These are phyloP conservation scores for Sebastes cheni DNA, from an alignment of 2,797 vertebrate genomes.

Conservation along the genomic window DNA sequence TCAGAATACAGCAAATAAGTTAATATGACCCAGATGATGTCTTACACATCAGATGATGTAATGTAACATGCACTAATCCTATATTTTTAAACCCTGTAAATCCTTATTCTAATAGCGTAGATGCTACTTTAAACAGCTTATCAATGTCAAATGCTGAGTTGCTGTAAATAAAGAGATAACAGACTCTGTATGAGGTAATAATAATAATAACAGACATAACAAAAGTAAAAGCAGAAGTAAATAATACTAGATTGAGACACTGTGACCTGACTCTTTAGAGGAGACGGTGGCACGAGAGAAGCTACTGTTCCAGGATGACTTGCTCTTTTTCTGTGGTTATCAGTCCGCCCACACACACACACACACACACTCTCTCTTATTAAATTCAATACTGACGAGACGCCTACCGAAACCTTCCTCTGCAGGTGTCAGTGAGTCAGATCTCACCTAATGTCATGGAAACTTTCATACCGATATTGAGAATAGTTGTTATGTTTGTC, in stretches of 20 bases:
- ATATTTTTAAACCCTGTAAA: not conserved
- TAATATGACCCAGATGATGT: not conserved
- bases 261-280: not conserved
- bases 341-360: not conserved
- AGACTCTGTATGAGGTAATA: not conserved
- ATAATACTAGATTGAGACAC: not conserved
- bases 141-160: not conserved
- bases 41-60: not conserved
- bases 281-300: not conserved
- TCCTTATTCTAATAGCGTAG: not conserved
- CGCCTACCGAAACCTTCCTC: not conserved
- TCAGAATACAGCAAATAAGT: not conserved
- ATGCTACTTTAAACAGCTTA: not conserved
- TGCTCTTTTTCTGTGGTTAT: conserved; percentile 37
- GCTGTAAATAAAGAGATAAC: not conserved
- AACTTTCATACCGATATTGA: not conserved
- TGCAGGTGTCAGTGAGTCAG: not conserved
- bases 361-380: not conserved
- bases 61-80: not conserved
- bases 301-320: conserved; percentile 41
- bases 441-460: not conserved
- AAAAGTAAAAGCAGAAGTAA: not conserved
- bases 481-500: not conserved
- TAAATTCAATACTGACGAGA: not conserved
- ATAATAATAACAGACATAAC: not conserved